A percentile compares a stretch with the other conserved stretches of the same genome.
phyloP scores from a whole-genome alignment of 1,140 invertebrate species.

The Lepidurus packardi region DNA sequence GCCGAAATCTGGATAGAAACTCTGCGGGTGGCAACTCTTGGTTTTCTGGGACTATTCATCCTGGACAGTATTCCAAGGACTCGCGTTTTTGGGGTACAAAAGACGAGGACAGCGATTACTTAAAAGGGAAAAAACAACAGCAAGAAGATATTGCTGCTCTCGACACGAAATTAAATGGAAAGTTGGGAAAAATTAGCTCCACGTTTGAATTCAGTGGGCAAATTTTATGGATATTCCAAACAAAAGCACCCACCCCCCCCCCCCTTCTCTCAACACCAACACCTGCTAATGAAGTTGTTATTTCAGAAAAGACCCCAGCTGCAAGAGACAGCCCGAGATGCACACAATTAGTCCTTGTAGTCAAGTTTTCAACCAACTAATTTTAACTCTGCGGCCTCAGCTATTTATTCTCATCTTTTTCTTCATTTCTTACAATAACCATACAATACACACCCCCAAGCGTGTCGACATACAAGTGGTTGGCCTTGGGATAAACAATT shows the following conservation, averaged over 20 bases:
- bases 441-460: too few species aligned
- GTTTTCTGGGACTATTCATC: background rate
- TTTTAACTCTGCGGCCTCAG: background rate
- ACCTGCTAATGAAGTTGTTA: conserved; percentile 11
- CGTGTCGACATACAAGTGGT: too few species aligned
- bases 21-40: background rate
- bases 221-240: background rate
- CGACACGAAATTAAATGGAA: background rate
- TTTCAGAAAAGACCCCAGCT: background rate
- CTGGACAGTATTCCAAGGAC: background rate
- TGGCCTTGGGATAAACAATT: too few species aligned
- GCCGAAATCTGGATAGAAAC: background rate
- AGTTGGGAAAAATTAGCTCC: background rate
- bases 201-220: too few species aligned
- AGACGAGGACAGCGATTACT: too few species aligned
- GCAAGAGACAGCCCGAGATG: background rate
- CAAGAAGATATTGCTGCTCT: background rate
- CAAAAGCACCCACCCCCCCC: background rate
- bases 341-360: conserved; percentile 7
- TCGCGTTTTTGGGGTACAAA: background rate
- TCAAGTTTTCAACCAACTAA: background rate
- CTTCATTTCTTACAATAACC: too few species aligned
- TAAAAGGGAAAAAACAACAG: background rate
- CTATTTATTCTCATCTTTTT: background rate
- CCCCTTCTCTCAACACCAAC: background rate